These are phyloP conservation scores for Leontocebus nigricollis DNA, from an alignment of 2,797 vertebrate species.

Conservation along the genomic window DNA sequence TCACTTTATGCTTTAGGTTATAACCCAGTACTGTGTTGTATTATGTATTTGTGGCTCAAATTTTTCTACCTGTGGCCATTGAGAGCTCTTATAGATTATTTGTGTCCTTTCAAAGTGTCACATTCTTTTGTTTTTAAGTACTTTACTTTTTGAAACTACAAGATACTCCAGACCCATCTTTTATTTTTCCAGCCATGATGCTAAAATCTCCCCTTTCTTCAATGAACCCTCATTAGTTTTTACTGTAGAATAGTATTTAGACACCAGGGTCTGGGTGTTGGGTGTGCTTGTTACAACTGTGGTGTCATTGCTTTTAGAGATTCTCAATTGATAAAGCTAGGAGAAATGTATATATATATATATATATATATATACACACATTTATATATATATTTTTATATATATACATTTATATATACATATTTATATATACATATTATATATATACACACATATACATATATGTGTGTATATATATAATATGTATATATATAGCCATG, in stretches of 20 bases:
- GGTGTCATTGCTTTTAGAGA: not conserved
- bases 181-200: not conserved
- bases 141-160: not conserved
- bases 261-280: not conserved
- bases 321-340: not conserved
- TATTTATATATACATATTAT: too few relatives aligned
- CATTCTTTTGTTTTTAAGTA: not conserved
- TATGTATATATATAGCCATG: too few relatives aligned
- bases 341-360: too few relatives aligned
- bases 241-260: not conserved
- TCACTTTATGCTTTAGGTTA: not conserved
- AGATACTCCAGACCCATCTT: not conserved
- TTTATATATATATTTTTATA: too few relatives aligned
- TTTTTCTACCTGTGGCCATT: not conserved
- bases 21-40: not conserved
- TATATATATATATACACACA: too few relatives aligned
- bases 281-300: not conserved
- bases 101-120: not conserved
- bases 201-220: not conserved
- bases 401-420: too few relatives aligned
- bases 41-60: not conserved
- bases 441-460: fast-evolving
- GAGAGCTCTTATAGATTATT: not conserved
- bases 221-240: not conserved
- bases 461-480: too few relatives aligned